Conservation (phyloP, 1,140 invertebrate genomes). For the Samia ricini region DNA sequence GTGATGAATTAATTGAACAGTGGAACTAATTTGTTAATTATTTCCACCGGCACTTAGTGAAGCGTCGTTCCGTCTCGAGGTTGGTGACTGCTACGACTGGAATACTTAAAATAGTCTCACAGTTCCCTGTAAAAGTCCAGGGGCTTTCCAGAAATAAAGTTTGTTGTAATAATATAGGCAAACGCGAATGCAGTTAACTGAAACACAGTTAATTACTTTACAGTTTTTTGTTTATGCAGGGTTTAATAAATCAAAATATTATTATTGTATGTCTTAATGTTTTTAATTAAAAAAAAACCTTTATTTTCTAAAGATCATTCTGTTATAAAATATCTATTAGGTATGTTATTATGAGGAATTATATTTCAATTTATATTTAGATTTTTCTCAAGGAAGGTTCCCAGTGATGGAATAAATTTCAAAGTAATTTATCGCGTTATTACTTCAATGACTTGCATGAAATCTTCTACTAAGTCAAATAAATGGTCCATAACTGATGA, state of each 20-base stretch:
- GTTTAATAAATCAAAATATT: no score
- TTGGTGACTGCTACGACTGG: constrained; percentile 17
- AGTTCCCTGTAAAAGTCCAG: constrained; percentile 30
- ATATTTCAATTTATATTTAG: neutral
- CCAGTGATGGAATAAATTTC: constrained; percentile 18
- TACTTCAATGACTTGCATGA: constrained; percentile 33
- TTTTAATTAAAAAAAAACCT: no score
- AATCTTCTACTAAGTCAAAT: constrained; percentile 12
- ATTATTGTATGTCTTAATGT: no score
- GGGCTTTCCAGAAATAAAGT: constrained; percentile 24
- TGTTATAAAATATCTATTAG: no score
- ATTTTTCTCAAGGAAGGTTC: no score
- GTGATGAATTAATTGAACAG: constrained; percentile 25
- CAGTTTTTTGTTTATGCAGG: no score
- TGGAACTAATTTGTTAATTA: constrained; percentile 52
- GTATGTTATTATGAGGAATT: no score
- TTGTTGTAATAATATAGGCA: constrained; percentile 15
- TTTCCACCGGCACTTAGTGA: constrained; percentile 19
- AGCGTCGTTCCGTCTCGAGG: constrained; percentile 28
- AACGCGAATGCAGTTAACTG: constrained; percentile 7
- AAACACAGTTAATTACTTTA: no score
- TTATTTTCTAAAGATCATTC: no score
- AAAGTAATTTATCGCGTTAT: constrained; percentile 30
- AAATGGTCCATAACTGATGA: neutral
- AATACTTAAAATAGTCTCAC: constrained; percentile 37